phyloP scores from a whole-genome alignment of 2,113 vertebrate genomes.

The Tympanuchus pallidicinctus region DNA sequence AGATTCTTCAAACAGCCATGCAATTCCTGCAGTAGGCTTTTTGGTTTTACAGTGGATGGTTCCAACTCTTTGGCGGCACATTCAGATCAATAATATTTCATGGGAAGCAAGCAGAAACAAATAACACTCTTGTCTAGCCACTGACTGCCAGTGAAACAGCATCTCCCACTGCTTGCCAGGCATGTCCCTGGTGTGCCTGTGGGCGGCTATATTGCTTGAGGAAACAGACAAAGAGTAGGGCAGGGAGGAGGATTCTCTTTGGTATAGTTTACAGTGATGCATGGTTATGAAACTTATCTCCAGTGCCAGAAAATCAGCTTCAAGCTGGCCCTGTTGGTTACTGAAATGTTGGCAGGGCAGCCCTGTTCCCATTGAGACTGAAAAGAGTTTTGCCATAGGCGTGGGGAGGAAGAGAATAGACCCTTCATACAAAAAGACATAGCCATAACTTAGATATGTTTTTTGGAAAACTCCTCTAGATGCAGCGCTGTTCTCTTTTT shows the following conservation, averaged over 20 bases:
- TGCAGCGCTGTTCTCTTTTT: not conserved
- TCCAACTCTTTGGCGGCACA: conserved; percentile 47
- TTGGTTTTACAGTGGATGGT: conserved; percentile 28
- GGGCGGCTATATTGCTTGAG: conserved; percentile 53
- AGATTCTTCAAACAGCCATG: not conserved
- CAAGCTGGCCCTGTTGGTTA: not conserved
- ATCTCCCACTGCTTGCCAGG: conserved; percentile 72
- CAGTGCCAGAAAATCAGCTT: conserved; percentile 65
- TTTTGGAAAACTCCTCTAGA: not conserved
- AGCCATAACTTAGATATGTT: not conserved
- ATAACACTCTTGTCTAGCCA: conserved; percentile 53
- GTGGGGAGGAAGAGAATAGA: not conserved
- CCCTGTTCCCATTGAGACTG: not conserved
- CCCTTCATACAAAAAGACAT: not conserved
- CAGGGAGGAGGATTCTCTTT: conserved; percentile 58
- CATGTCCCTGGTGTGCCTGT: conserved; percentile 68
- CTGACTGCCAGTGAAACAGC: conserved; percentile 73
- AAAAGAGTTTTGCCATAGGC: conserved; percentile 3
- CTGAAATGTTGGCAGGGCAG: not conserved
- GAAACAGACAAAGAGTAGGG: conserved; percentile 73
- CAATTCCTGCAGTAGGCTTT: conserved; percentile 36
- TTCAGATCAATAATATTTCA: conserved; percentile 69
- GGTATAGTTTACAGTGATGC: conserved; percentile 44
- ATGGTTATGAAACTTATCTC: conserved; percentile 66
- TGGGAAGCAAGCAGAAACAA: conserved; percentile 77